Evolutionary conservation across 1,140 invertebrate species (phyloP).

Genomic region (Zaprionus capensis): DNA sequence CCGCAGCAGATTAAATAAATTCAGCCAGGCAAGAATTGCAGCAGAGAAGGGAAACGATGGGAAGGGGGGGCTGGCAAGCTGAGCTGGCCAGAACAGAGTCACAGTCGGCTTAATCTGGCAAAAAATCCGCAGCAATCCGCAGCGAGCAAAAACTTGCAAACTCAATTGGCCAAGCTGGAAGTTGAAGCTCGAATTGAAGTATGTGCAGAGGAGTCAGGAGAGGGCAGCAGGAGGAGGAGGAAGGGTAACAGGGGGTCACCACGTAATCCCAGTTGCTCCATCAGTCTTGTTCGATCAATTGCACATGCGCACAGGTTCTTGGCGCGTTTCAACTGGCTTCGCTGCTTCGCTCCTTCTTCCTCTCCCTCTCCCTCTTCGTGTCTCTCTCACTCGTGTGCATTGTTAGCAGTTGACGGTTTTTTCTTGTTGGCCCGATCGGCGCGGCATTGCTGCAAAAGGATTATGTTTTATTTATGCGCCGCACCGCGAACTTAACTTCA

Average conservation of each 20-base stretch:
- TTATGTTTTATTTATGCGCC: conserved; percentile 84
- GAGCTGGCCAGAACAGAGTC: conserved; percentile 19
- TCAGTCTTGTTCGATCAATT: conserved; percentile 84
- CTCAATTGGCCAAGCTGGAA: conserved; percentile 68
- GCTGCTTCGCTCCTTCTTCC: neutral
- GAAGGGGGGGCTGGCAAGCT: conserved; percentile 15
- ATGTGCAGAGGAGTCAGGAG: conserved; percentile 10
- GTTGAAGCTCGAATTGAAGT: neutral
- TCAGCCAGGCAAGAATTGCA: conserved; percentile 52
- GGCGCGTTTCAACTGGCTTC: conserved; percentile 24
- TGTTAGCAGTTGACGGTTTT: conserved; percentile 58
- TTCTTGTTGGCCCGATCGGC: conserved; percentile 22
- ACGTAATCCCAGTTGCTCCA: conserved; percentile 83
- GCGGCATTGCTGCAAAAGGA: conserved; percentile 64
- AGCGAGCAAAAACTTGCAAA: conserved; percentile 77
- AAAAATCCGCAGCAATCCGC: conserved; percentile 57
- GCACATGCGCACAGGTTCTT: conserved; percentile 79
- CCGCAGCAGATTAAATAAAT: conserved; percentile 83
- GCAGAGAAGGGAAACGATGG: conserved; percentile 11
- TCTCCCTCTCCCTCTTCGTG: neutral
- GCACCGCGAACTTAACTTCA: conserved; percentile 83
- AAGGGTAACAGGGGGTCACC: conserved; percentile 19
- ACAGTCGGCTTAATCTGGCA: conserved; percentile 71
- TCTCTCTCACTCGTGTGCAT: conserved; percentile 35
- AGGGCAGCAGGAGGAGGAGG: neutral